These are phyloP conservation scores for Saxidomus purpurata DNA, from an alignment of 1,140 invertebrate species.

Conservation along the genomic window DNA sequence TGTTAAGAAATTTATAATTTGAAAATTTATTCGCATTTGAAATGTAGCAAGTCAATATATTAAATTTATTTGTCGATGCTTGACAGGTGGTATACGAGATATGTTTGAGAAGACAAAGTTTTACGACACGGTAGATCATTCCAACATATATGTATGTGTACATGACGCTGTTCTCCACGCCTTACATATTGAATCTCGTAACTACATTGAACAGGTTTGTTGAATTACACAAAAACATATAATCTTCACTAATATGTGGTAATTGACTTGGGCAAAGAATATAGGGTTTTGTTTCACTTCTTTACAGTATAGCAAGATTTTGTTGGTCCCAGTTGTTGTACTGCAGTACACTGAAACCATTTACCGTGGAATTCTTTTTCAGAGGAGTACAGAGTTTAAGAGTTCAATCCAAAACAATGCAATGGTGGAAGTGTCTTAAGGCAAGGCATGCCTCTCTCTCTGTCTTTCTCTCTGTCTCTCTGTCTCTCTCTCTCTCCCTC, in stretches of 20 bases:
- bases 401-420: background rate
- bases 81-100: slow-evolving; percentile 79
- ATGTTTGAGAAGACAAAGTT: slow-evolving; percentile 83
- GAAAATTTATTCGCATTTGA: too few relatives aligned
- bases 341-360: background rate
- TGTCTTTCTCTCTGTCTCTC: too few relatives aligned
- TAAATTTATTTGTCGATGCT: too few relatives aligned
- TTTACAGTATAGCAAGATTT: background rate
- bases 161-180: slow-evolving; percentile 80
- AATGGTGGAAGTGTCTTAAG: too few relatives aligned
- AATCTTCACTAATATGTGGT: background rate
- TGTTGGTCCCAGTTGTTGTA: background rate
- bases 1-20: too few relatives aligned
- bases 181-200: slow-evolving; percentile 4
- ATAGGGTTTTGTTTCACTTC: too few relatives aligned
- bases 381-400: background rate
- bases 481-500: too few relatives aligned
- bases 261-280: too few relatives aligned
- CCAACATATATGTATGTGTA: slow-evolving; percentile 78
- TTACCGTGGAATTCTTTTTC: background rate
- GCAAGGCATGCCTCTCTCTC: too few relatives aligned
- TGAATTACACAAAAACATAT: background rate
- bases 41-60: too few relatives aligned
- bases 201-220: background rate
- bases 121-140: slow-evolving; percentile 77